These are phyloP conservation scores for Dynastes grantii DNA, from an alignment of 2,888 invertebrate species.

Conservation along the genomic window DNA sequence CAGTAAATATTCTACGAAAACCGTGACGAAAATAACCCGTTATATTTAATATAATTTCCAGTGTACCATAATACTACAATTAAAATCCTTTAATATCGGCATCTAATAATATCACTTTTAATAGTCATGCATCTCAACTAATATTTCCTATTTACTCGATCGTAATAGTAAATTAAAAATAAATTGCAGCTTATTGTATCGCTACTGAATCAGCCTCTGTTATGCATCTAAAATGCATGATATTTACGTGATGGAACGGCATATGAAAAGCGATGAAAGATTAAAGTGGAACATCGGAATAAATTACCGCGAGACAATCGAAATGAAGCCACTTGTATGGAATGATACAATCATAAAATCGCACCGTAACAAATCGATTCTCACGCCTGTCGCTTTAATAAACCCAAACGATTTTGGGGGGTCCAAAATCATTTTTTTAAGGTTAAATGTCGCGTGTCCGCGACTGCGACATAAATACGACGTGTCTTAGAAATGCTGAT, in stretches of 20 bases:
- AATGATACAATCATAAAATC: constrained; percentile 23
- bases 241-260: constrained; percentile 12
- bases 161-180: too few relatives aligned
- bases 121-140: too few relatives aligned
- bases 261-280: constrained; percentile 24
- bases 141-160: too few relatives aligned
- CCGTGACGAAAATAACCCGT: too few relatives aligned
- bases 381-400: constrained; percentile 44
- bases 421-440: constrained; percentile 54
- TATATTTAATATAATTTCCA: too few relatives aligned
- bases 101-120: too few relatives aligned
- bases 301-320: constrained; percentile 26
- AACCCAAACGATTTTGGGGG: constrained; percentile 53
- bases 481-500: constrained; percentile 50
- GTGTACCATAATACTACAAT: too few relatives aligned
- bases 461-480: constrained; percentile 52
- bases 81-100: too few relatives aligned
- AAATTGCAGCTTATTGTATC: background rate
- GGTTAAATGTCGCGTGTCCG: constrained; percentile 56
- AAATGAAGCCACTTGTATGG: constrained; percentile 22
- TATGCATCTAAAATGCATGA: background rate
- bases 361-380: constrained; percentile 26
- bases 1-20: too few relatives aligned
- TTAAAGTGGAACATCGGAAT: constrained; percentile 23
- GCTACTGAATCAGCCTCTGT: background rate